These are phyloP conservation scores for Tetragonisca angustula DNA, from an alignment of 2,888 invertebrate species.

Conservation along the genomic window DNA sequence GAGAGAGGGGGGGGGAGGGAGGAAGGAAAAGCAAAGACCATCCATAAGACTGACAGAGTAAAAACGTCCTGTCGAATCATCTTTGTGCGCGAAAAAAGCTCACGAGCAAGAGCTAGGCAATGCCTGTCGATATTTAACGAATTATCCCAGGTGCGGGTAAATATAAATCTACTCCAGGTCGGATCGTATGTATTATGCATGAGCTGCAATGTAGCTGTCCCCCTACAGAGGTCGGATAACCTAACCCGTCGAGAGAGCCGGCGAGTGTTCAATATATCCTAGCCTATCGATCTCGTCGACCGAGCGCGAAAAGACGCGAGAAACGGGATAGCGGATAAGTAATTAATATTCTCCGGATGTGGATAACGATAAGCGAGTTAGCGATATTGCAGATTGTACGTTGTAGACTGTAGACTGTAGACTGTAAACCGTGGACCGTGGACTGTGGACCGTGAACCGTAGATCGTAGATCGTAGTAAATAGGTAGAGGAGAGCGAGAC, in stretches of 20 bases:
- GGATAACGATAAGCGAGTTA: conserved; percentile 9
- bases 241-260: conserved; percentile 66
- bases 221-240: conserved; percentile 70
- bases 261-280: conserved; percentile 71
- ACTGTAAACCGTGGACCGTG: neutral
- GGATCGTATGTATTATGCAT: conserved; percentile 75
- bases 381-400: neutral
- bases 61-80: conserved; percentile 55
- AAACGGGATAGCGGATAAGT: conserved; percentile 68
- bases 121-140: conserved; percentile 74
- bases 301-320: conserved; percentile 68
- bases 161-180: conserved; percentile 75
- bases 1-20: too few relatives aligned
- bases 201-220: conserved; percentile 72
- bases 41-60: neutral
- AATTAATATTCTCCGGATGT: conserved; percentile 63
- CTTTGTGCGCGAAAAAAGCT: conserved; percentile 53
- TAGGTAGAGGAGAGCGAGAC: neutral
- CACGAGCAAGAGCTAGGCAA: conserved; percentile 40
- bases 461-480: too few relatives aligned
- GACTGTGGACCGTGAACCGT: too few relatives aligned
- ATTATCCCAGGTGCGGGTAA: conserved; percentile 72
- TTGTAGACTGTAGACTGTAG: neutral
- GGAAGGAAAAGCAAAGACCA: neutral
- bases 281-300: conserved; percentile 69